Percentiles rank a stretch among this genome's conserved stretches.
phyloP scores from a whole-genome alignment of 2,888 invertebrate species.

The Auanema sp. region DNA sequence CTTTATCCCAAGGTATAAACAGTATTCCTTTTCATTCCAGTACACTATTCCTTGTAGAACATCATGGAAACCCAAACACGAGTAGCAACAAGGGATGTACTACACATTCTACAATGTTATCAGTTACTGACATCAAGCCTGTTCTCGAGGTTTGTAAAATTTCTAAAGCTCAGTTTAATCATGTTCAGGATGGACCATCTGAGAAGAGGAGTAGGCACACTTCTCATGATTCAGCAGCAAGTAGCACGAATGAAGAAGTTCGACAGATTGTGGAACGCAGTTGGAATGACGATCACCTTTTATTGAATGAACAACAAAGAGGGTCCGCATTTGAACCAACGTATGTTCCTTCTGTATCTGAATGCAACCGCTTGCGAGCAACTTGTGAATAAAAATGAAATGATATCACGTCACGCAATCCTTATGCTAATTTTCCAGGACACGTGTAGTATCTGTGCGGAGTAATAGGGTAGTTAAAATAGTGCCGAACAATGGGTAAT shows the following conservation, averaged over 20 bases:
- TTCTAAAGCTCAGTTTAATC: neutral
- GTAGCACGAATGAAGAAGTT: slow-evolving; percentile 40
- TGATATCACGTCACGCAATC: too few species aligned
- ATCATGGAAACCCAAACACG: slow-evolving; percentile 1
- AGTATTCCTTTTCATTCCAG: slow-evolving; percentile 10
- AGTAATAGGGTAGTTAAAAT: neutral
- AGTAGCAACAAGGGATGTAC: too few species aligned
- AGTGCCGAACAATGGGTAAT: neutral
- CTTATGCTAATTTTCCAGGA: too few species aligned
- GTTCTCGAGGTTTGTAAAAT: neutral
- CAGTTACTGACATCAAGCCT: too few species aligned
- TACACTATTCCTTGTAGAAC: slow-evolving; percentile 23
- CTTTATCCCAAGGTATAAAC: slow-evolving; percentile 9
- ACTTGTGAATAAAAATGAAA: too few species aligned
- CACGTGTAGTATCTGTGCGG: neutral
- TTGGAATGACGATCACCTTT: slow-evolving; percentile 2
- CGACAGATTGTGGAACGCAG: slow-evolving; percentile 23
- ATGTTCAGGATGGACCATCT: slow-evolving; percentile 35
- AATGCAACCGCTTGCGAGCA: too few species aligned
- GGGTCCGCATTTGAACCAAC: too few species aligned
- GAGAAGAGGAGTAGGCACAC: slow-evolving; percentile 54
- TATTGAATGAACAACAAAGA: neutral
- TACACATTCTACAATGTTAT: too few species aligned
- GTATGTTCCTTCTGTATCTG: too few species aligned
- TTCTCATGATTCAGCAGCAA: slow-evolving; percentile 50